A percentile compares a stretch with the other conserved stretches of the same genome.
These are phyloP conservation scores for Coelopa frigida DNA, from an alignment of 1,140 invertebrate genomes.

Conservation along the genomic window DNA sequence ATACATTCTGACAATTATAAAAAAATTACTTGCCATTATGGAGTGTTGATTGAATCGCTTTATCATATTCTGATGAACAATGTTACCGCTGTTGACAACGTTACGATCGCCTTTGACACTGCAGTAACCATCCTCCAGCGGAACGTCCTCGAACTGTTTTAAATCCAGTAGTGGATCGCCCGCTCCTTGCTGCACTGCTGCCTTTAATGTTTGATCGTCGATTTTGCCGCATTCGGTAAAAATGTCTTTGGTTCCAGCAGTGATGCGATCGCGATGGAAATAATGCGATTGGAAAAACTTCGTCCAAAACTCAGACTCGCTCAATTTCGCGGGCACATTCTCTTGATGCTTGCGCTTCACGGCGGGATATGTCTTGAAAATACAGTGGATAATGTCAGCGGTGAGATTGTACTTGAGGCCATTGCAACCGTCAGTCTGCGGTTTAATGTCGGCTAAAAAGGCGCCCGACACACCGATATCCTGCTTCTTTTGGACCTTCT, in stretches of 20 bases:
- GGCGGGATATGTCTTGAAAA: conserved; percentile 98
- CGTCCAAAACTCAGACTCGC: conserved; percentile 97
- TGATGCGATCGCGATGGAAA: conserved; percentile 91
- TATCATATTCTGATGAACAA: conserved; percentile 87
- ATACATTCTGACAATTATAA: background rate
- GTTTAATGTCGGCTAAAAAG: conserved; percentile 90
- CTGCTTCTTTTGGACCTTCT: conserved; percentile 63
- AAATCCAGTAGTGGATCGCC: conserved; percentile 76
- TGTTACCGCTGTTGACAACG: conserved; percentile 57
- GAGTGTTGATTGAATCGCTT: conserved; percentile 96
- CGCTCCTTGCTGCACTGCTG: conserved; percentile 70
- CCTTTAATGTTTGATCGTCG: conserved; percentile 81
- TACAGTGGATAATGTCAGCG: conserved; percentile 92
- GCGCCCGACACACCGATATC: conserved; percentile 81
- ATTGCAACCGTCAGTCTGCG: conserved; percentile 94
- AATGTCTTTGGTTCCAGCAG: conserved; percentile 81
- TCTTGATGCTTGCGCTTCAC: conserved; percentile 96
- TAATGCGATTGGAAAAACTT: conserved; percentile 99
- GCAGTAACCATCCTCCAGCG: conserved; percentile 60
- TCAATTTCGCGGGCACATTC: conserved; percentile 91
- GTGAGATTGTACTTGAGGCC: conserved; percentile 96
- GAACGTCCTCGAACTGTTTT: conserved; percentile 67
- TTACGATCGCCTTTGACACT: conserved; percentile 53
- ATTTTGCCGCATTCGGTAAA: conserved; percentile 96
- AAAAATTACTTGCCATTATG: conserved; percentile 62